Percentiles rank a stretch among this genome's conserved stretches.
These are phyloP conservation scores for Gallinago stenura DNA, from an alignment of 2,797 vertebrate species.

Conservation along the genomic window DNA sequence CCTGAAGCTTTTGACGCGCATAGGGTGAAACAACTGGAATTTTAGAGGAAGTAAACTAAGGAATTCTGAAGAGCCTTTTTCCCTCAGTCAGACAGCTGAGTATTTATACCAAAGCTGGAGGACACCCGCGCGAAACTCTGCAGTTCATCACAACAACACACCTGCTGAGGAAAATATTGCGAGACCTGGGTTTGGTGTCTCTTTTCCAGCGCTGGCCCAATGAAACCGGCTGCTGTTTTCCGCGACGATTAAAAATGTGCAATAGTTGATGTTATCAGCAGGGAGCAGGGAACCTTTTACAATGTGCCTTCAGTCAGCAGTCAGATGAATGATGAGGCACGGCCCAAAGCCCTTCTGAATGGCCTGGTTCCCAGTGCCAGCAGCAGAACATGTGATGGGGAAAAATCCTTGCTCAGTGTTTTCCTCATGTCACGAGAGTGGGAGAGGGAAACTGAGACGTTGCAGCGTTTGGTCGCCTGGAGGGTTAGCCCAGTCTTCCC, in stretches of 20 bases:
- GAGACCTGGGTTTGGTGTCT: neutral
- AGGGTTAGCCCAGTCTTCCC: neutral
- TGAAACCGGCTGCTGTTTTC: slow-evolving; percentile 9
- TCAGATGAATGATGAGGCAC: slow-evolving; percentile 49
- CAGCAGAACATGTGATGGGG: slow-evolving; percentile 21
- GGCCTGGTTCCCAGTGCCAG: slow-evolving; percentile 6
- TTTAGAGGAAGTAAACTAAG: neutral
- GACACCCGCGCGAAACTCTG: neutral
- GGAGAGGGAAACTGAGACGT: neutral
- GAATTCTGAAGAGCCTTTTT: neutral
- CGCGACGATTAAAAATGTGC: neutral
- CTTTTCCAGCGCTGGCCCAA: neutral
- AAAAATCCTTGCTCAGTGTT: slow-evolving; percentile 36
- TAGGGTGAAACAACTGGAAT: neutral
- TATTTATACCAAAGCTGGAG: neutral
- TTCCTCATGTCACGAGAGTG: neutral
- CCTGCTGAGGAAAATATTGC: slow-evolving; percentile 8
- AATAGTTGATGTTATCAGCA: slow-evolving; percentile 55
- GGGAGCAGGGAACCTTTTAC: neutral
- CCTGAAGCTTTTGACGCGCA: neutral
- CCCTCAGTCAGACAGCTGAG: neutral
- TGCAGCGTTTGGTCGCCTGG: neutral
- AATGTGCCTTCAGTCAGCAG: slow-evolving; percentile 49
- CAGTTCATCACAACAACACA: neutral
- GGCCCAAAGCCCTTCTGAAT: slow-evolving; percentile 32